Evolutionary conservation across 2,113 vertebrate species (phyloP).

Genomic region (Engraulis encrasicolus): DNA sequence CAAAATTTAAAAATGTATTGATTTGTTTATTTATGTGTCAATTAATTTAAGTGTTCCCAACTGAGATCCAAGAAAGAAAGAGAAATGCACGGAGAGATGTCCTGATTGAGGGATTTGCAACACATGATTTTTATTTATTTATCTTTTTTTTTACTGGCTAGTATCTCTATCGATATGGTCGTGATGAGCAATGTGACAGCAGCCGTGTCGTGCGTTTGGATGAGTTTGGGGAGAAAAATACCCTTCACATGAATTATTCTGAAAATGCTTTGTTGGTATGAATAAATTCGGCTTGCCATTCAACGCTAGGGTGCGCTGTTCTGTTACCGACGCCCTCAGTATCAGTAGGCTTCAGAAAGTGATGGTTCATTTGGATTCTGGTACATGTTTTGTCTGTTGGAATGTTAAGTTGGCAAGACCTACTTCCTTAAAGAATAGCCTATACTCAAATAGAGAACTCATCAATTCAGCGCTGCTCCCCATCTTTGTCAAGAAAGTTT

Average conservation of each 20-base stretch:
- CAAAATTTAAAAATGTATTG: no score
- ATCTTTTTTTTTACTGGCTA: no score
- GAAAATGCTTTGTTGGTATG: not conserved
- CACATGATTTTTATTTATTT: not conserved
- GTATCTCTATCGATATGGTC: not conserved
- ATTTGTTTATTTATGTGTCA: no score
- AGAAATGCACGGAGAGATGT: not conserved
- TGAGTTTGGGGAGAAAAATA: not conserved
- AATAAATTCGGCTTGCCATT: not conserved
- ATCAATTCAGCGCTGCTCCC: not conserved
- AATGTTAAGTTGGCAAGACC: not conserved
- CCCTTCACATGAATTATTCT: not conserved
- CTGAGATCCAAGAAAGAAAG: not conserved
- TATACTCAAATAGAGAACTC: not conserved
- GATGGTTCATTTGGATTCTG: not conserved
- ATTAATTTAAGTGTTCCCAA: not conserved
- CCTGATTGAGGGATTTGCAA: not conserved
- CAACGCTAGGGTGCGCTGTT: constrained; percentile 56
- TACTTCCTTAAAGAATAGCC: not conserved
- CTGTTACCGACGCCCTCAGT: constrained; percentile 11
- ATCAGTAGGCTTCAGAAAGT: not conserved
- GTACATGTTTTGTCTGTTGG: not conserved
- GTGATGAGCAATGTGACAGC: not conserved
- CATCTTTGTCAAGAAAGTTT: not conserved
- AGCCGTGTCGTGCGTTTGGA: not conserved